These are phyloP conservation scores for Pachyseris speciosa DNA, from an alignment of 64 coral and sea anemone genomes.

Conservation along the genomic window DNA sequence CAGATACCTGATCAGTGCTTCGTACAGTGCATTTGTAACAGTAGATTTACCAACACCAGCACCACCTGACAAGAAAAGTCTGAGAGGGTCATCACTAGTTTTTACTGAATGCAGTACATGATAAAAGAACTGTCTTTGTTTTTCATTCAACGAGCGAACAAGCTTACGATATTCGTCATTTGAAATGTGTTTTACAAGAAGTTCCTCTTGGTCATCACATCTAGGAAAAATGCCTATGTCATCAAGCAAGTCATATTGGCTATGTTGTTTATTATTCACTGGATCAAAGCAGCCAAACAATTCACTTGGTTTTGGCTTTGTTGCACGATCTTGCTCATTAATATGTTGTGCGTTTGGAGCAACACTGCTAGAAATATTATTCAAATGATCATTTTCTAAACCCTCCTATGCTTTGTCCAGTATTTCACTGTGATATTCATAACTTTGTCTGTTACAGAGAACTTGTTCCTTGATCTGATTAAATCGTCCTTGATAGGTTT, in stretches of 20 bases:
- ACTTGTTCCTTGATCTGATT: slow-evolving; percentile 27
- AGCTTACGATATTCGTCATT: slow-evolving; percentile 38
- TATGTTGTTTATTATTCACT: slow-evolving; percentile 62
- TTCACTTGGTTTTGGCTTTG: slow-evolving; percentile 48
- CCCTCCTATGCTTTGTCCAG: slow-evolving; percentile 34
- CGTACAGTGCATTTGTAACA: slow-evolving; percentile 54
- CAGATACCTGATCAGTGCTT: slow-evolving; percentile 49
- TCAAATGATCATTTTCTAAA: slow-evolving; percentile 43
- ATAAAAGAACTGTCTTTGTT: slow-evolving; percentile 67
- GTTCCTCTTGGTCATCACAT: slow-evolving; percentile 43
- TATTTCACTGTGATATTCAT: slow-evolving; percentile 26
- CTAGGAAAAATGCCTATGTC: slow-evolving; percentile 54
- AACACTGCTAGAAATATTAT: slow-evolving; percentile 39
- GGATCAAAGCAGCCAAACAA: slow-evolving; percentile 66
- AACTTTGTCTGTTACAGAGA: slow-evolving; percentile 36
- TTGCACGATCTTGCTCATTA: slow-evolving; percentile 60
- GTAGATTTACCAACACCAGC: slow-evolving; percentile 44
- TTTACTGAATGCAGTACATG: slow-evolving; percentile 57
- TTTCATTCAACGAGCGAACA: slow-evolving; percentile 43
- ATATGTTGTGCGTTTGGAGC: slow-evolving; percentile 69
- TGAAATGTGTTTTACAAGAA: slow-evolving; percentile 24
- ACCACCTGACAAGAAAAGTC: slow-evolving; percentile 43
- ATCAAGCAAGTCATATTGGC: slow-evolving; percentile 59
- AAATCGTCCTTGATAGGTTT: slow-evolving; percentile 60
- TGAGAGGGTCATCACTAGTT: slow-evolving; percentile 32